Evolutionary conservation across 1,140 invertebrate genomes (phyloP).

Genomic region (Potamilus streckersoni): DNA sequence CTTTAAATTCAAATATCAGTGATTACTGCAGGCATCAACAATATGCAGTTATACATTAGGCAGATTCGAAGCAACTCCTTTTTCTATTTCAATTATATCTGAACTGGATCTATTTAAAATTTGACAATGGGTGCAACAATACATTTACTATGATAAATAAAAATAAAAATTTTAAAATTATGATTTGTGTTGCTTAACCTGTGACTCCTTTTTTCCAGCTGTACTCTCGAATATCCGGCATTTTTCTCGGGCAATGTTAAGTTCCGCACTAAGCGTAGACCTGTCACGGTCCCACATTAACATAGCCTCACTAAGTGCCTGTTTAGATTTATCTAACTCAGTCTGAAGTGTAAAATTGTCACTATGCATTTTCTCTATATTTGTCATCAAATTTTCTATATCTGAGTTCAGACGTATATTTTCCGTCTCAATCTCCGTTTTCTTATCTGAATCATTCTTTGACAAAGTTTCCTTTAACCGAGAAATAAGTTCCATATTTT

Average conservation of each 20-base stretch:
- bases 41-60: too few relatives aligned
- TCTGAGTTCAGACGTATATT: constrained; percentile 43
- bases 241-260: constrained; percentile 54
- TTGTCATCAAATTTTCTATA: constrained; percentile 39
- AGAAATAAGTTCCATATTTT: constrained; percentile 45
- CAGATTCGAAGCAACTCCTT: too few relatives aligned
- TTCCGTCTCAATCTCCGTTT: constrained; percentile 50
- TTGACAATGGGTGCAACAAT: too few relatives aligned
- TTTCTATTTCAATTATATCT: too few relatives aligned
- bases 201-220: constrained; percentile 39
- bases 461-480: constrained; percentile 39
- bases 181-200: constrained; percentile 1
- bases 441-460: constrained; percentile 30
- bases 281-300: constrained; percentile 53
- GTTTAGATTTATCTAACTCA: constrained; percentile 49
- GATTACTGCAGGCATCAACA: too few relatives aligned
- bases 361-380: constrained; percentile 39
- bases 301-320: constrained; percentile 53
- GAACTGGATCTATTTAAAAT: too few relatives aligned
- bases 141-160: too few relatives aligned
- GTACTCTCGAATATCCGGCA: constrained; percentile 46
- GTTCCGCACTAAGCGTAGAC: constrained; percentile 36
- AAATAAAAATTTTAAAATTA: too few relatives aligned
- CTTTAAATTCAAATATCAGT: too few relatives aligned
- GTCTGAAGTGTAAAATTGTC: constrained; percentile 42